Base-by-base conservation (phyloP, 1,140 invertebrate genomes). In the Lepidurus arcticus region DNA sequence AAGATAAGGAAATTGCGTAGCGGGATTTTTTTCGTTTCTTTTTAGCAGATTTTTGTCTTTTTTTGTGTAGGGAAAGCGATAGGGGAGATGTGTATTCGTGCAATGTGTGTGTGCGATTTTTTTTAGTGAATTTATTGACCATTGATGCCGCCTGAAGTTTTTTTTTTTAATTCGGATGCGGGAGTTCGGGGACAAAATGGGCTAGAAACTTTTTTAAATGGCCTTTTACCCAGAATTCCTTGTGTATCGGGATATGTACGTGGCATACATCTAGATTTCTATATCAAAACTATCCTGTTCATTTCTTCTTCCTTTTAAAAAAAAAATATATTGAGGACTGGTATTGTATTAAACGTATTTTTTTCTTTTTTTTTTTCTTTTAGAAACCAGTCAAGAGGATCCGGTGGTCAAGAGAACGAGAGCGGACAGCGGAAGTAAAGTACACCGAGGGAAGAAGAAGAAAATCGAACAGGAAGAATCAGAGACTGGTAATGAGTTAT, bases 151-250 rank as follows among this genome's bases (percentile, higher is more conserved):
- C 16, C 3, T 65, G 13, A 65, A 1, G 1, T 65, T 11, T 65
- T 65, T 65, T 65, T 16, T 13, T 65, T 65, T 21, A 7, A 21
- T 65, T 21, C 16, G 21, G 53, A 21, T 65, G 13, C 7, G n/a
- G 53, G 53, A 16, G 21, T 65, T 65, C 16, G 5, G 53, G 53
- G 53, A 65, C 53, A 65, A 65, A 65, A 65, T 13, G 53, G 21
- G 53, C 53, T 16, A 13, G 16, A 21, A 65, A 13, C 53, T 65
- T 65, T 65, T 65, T 16, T 65, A 65, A 65, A 65, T 65, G 53
- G 53, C 53, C 53, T 65, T 65, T 65, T 65, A 65, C 53, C 53
- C 53, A 65, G 53, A 65, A 65, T 13, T 65, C 53, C 53, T 65
- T 65, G 13, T 65, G 53, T 65, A 65, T 16, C 13, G 53, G 53